A percentile compares a stretch with the other conserved stretches of the same genome.
Conservation (phyloP, 2,797 vertebrate genomes). For the Dryobates pubescens region DNA sequence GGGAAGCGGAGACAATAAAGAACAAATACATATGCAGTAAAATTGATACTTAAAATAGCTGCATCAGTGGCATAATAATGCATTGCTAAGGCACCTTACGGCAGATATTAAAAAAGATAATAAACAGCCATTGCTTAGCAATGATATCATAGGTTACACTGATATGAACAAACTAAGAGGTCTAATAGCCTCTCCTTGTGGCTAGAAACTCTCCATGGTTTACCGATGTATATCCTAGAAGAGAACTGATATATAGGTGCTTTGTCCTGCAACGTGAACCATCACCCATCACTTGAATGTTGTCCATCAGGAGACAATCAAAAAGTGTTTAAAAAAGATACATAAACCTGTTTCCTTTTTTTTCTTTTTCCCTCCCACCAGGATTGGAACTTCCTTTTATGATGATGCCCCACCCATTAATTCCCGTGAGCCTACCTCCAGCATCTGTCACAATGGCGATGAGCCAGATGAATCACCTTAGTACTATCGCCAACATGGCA, state of each 20-base stretch:
- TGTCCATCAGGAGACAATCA: not conserved
- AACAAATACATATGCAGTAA: not conserved
- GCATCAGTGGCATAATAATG: not conserved
- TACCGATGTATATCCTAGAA: not conserved
- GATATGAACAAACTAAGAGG: not conserved
- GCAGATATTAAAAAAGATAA: not conserved
- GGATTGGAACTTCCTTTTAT: conserved; percentile 99
- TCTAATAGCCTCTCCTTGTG: conserved; percentile 24
- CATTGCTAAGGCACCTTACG: not conserved
- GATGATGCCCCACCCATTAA: conserved; percentile 99
- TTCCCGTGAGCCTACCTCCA: conserved; percentile 99
- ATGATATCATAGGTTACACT: not conserved
- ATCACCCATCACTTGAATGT: conserved; percentile 13
- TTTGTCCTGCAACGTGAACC: conserved; percentile 18
- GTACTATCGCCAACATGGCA: conserved; percentile 98
- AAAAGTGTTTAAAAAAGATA: not conserved
- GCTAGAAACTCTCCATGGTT: not conserved
- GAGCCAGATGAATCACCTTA: conserved; percentile 99
- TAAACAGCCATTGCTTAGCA: not conserved
- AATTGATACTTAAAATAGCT: conserved; percentile 31
- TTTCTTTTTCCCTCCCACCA: conserved; percentile 59
- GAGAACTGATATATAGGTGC: not conserved
- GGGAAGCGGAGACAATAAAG: not conserved
- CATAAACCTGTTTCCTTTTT: not conserved
- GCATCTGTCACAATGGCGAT: conserved; percentile 99